Base-by-base conservation (phyloP, 2,797 vertebrate species). In the Microchirus variegatus region DNA sequence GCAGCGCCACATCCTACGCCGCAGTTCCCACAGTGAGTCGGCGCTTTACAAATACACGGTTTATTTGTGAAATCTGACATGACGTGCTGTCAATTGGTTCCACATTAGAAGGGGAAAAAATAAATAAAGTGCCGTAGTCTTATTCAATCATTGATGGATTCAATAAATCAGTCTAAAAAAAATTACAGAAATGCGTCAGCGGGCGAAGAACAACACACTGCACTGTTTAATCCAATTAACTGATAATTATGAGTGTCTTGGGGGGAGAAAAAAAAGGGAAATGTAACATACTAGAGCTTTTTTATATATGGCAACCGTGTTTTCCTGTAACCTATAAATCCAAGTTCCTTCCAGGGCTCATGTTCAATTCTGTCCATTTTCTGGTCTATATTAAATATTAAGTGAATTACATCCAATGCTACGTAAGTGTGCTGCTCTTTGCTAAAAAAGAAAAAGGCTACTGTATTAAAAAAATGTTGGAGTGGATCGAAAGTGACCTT, bases 391-490 rank as follows among this genome's bases (percentile, higher is more conserved):
- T 90, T 86, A 90, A 84, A 89, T 87, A 89, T 84, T 84, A 87
- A 90, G 80, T 74, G 62, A 82, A 88, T 86, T 79, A 85, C 72
- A 59, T 71, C 82, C 70, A 78, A 64, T 63, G 52, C 76, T 80
- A 80, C 46, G 57, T 66, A 73, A 67, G 72, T 73, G 53, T 65
- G 66, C 68, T n/a, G 60, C 81, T 81, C 80, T 61, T 65, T 67
- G 46, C 62, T 70, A 82, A 74, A 78, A 70, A 72, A 81, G 90
- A 82, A 74, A 78, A 70, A 72, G 82, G 90, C 90, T 93, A 91
- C 90, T 85, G 90, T 91, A 80, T 78, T 82, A 81, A 87, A 86
- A 87, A 87, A 87, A 83, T 81, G 87, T 78, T 87, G 84, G 85
- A 89, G 87, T 78, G 85, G 77, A 70, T 73, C n/a, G 80, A 80